Evolutionary conservation across 1,140 invertebrate genomes (phyloP).

Genomic region (Orchesella cincta): DNA sequence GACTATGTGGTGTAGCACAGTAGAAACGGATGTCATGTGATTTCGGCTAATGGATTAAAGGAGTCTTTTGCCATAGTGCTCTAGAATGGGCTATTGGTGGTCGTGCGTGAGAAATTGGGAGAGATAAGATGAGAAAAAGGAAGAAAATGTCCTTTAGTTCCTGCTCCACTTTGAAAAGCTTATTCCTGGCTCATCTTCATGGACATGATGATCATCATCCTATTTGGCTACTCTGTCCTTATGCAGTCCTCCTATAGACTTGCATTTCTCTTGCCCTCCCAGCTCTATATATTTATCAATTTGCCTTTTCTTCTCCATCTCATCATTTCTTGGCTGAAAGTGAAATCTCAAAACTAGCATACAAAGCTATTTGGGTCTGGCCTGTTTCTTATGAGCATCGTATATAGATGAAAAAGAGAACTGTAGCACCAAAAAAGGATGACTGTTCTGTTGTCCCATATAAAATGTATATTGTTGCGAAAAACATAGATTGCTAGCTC

Average conservation of each 20-base stretch:
- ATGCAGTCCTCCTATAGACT: not conserved
- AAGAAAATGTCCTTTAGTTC: conserved; percentile 15
- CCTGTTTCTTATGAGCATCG: too few species aligned
- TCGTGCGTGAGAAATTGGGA: conserved; percentile 46
- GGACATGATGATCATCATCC: not conserved
- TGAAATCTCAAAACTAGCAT: too few species aligned
- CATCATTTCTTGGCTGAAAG: not conserved
- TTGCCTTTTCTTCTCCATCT: not conserved
- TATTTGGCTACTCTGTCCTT: not conserved
- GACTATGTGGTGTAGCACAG: not conserved
- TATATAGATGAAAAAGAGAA: not conserved
- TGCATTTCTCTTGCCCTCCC: not conserved
- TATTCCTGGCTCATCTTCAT: not conserved
- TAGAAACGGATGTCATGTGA: conserved; percentile 24
- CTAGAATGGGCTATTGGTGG: conserved; percentile 44
- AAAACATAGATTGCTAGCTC: not conserved
- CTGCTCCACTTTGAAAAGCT: too few species aligned
- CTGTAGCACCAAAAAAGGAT: not conserved
- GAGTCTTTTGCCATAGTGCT: not conserved
- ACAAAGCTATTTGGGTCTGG: too few species aligned
- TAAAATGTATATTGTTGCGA: too few species aligned
- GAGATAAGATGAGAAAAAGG: conserved; percentile 23
- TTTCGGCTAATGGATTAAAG: conserved; percentile 28
- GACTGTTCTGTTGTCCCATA: too few species aligned
- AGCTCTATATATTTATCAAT: conserved; percentile 17